Percentiles rank a stretch among this genome's conserved stretches.
phyloP scores from a whole-genome alignment of 2,113 vertebrate genomes.

The Mirza zaza region DNA sequence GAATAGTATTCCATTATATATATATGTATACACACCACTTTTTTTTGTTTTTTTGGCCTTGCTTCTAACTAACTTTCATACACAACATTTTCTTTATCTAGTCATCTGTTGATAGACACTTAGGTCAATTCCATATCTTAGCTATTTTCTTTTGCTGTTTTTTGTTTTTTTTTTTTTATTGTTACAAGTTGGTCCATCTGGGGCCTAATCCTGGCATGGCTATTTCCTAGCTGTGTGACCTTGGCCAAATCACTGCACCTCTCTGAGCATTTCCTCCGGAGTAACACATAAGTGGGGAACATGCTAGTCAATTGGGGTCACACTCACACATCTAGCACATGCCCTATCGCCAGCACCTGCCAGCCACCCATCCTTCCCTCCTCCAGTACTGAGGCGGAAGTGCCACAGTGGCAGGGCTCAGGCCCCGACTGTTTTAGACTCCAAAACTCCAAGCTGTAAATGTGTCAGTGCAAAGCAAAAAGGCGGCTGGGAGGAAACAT shows the following conservation, averaged over 20 bases:
- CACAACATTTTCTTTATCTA: no score
- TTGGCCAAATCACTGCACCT: background rate
- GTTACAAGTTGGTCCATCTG: background rate
- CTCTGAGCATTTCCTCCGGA: background rate
- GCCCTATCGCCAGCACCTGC: background rate
- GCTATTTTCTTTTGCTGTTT: no score
- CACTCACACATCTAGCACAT: accelerated
- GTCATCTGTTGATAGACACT: no score
- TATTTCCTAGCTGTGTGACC: conserved; percentile 3
- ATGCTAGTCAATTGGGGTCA: background rate
- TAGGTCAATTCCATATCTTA: no score
- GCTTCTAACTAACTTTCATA: no score
- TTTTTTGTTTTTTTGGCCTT: no score
- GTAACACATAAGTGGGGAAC: background rate
- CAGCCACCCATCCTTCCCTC: background rate
- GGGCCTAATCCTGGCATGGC: background rate
- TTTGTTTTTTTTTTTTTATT: no score
- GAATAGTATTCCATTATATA: no score
- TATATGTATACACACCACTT: no score
- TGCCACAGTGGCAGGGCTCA: accelerated
- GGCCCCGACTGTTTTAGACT: background rate
- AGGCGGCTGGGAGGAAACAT: background rate
- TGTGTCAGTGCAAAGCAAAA: background rate
- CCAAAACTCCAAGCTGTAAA: background rate
- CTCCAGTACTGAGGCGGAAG: background rate